phyloP scores from a whole-genome alignment of 2,113 vertebrate genomes.

The Progne subis region DNA sequence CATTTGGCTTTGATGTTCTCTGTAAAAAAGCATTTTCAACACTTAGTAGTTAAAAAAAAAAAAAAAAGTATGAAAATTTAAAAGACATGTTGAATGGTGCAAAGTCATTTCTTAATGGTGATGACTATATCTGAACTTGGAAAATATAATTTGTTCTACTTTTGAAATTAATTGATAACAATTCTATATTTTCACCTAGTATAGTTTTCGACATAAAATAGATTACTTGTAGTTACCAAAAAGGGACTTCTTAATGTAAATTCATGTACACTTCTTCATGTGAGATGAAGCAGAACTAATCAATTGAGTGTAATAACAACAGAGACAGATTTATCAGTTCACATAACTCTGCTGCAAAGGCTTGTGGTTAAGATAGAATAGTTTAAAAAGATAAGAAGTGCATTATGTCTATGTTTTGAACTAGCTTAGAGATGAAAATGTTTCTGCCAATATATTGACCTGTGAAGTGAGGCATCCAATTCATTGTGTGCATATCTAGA shows the following conservation, averaged over 20 bases:
- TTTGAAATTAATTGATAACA: background rate
- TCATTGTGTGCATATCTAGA: background rate
- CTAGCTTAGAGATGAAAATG: background rate
- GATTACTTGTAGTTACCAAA: background rate
- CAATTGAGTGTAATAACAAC: background rate
- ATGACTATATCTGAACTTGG: background rate
- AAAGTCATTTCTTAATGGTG: background rate
- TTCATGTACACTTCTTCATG: background rate
- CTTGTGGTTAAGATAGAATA: background rate
- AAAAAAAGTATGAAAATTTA: background rate
- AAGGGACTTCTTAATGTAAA: background rate
- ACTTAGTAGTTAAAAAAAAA: background rate
- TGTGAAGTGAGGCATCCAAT: background rate
- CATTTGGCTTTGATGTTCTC: background rate
- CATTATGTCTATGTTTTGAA: background rate
- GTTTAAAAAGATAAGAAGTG: background rate
- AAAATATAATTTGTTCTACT: background rate
- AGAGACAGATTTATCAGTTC: conserved; percentile 7
- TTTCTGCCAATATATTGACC: background rate
- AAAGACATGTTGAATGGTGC: background rate
- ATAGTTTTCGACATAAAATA: background rate
- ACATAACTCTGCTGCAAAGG: background rate
- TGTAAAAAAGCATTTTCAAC: background rate
- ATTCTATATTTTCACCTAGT: background rate
- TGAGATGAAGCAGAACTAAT: conserved; percentile 8